Percentiles rank a stretch among this genome's conserved stretches.
Conservation (phyloP, 2,888 invertebrate species). For the Lasioglossum lativentre region DNA sequence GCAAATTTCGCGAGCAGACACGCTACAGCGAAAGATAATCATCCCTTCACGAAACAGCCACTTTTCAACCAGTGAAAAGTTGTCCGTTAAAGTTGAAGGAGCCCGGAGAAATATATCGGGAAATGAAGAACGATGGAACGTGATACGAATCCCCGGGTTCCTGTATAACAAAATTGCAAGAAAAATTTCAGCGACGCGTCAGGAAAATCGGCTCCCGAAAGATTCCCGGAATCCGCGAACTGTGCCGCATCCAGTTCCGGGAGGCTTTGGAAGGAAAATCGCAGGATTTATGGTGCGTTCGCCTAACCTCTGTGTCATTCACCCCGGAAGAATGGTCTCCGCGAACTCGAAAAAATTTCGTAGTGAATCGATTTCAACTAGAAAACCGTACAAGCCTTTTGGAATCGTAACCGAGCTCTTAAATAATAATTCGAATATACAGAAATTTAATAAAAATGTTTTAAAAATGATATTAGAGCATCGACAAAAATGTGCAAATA, state of each 20-base stretch:
- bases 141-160: conserved; percentile 35
- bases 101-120: conserved; percentile 34
- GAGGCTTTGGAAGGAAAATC: conserved; percentile 47
- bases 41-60: conserved; percentile 31
- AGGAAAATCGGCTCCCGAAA: conserved; percentile 14
- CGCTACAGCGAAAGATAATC: neutral
- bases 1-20: neutral
- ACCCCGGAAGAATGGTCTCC: conserved; percentile 16
- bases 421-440: neutral
- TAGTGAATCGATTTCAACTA: neutral
- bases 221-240: conserved; percentile 44
- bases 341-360: neutral
- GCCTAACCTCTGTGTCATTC: conserved; percentile 51
- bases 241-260: conserved; percentile 33
- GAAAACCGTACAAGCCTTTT: neutral
- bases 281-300: conserved; percentile 53
- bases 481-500: neutral
- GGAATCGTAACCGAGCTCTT: neutral
- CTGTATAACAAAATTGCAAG: conserved; percentile 46
- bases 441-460: neutral
- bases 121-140: conserved; percentile 20
- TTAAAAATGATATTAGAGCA: neutral
- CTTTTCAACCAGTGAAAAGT: conserved; percentile 34
- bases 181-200: conserved; percentile 48
- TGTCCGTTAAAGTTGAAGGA: conserved; percentile 40